These are phyloP conservation scores for Neopipo cinnamomea DNA, from an alignment of 2,113 vertebrate species.

Conservation along the genomic window DNA sequence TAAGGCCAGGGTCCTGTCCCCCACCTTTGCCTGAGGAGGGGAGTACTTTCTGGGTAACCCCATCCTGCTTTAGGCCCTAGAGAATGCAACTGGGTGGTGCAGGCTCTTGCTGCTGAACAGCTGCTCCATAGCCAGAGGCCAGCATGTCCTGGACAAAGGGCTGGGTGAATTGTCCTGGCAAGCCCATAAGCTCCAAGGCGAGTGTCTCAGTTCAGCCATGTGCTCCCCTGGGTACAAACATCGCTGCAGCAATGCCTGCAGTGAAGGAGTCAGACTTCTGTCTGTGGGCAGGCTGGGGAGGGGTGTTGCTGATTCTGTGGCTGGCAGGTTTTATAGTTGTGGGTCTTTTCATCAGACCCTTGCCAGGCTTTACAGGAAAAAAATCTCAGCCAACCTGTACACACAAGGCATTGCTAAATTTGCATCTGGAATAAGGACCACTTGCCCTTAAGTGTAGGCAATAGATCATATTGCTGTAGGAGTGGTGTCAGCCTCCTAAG, in stretches of 20 bases:
- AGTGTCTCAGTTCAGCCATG: background rate
- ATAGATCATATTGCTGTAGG: background rate
- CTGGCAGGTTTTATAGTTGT: background rate
- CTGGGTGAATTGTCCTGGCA: background rate
- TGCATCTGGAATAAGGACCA: background rate
- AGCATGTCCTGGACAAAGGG: background rate
- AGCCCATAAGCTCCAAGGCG: background rate
- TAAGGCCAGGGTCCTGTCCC: background rate
- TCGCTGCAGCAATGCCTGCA: background rate
- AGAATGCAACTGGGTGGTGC: background rate
- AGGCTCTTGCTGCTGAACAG: background rate
- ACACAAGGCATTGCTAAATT: background rate
- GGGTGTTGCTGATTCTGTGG: background rate
- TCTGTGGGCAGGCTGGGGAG: background rate
- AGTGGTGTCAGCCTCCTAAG: background rate
- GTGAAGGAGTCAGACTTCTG: background rate
- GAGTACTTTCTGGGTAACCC: accelerated
- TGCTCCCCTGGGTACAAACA: background rate
- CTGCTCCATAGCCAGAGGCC: background rate
- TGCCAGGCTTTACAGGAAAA: background rate
- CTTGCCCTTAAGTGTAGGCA: background rate
- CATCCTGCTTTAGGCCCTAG: background rate
- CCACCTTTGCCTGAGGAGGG: background rate
- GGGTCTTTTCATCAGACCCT: background rate
- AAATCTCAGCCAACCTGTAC: background rate